phyloP scores from a whole-genome alignment of 2,113 vertebrate species.

The Indicator indicator region DNA sequence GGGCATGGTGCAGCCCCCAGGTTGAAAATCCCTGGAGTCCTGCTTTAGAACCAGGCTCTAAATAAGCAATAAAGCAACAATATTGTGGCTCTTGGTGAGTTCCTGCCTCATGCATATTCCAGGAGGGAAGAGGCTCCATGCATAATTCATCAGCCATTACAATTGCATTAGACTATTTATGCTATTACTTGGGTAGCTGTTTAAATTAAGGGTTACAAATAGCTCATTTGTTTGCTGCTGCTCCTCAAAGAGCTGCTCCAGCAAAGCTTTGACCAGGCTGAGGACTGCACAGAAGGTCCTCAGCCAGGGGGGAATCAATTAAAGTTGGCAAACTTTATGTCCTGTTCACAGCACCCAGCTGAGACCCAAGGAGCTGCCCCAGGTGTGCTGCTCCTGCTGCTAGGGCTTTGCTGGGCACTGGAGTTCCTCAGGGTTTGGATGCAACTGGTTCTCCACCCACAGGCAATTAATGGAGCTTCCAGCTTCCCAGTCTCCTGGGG shows the following conservation, averaged over 20 bases:
- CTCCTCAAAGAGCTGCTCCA: neutral
- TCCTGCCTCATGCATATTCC: slow-evolving; percentile 61
- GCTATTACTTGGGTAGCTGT: slow-evolving; percentile 52
- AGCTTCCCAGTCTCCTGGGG: neutral
- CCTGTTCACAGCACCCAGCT: neutral
- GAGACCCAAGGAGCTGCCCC: fast-evolving
- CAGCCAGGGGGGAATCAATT: neutral
- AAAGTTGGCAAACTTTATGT: neutral
- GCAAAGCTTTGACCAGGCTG: neutral
- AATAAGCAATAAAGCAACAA: neutral
- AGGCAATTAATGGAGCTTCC: fast-evolving
- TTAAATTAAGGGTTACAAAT: slow-evolving; percentile 69
- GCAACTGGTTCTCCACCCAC: neutral
- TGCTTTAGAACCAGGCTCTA: neutral
- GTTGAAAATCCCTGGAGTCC: neutral
- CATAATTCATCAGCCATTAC: slow-evolving; percentile 60
- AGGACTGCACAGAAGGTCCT: neutral
- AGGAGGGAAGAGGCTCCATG: slow-evolving; percentile 28
- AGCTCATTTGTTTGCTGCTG: slow-evolving; percentile 16
- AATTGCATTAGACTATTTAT: slow-evolving; percentile 61
- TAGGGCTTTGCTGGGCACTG: neutral
- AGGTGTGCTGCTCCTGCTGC: fast-evolving
- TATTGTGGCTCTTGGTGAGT: neutral
- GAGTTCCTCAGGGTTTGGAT: neutral
- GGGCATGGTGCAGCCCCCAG: neutral